Conservation (phyloP, 2,113 vertebrate genomes). For the Gallinago media region DNA sequence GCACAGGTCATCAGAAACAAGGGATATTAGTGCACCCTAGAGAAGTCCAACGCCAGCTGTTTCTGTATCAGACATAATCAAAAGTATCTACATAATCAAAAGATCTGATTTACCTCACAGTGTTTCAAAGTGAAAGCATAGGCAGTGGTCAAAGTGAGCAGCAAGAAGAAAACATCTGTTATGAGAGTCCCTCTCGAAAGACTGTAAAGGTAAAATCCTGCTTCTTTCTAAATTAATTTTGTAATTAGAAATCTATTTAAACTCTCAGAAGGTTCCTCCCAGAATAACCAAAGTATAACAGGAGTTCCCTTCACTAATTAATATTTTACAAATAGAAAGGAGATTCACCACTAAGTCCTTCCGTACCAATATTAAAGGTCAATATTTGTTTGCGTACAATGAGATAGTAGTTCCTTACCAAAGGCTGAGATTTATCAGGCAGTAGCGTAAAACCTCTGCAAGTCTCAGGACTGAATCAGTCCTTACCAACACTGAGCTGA, state of each 20-base stretch:
- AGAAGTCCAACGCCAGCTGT: neutral
- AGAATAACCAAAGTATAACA: neutral
- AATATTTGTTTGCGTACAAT: neutral
- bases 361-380: neutral
- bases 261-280: neutral
- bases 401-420: neutral
- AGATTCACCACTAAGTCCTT: neutral
- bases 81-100: neutral
- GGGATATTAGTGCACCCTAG: neutral
- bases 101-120: neutral
- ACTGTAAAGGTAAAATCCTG: neutral
- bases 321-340: neutral
- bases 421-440: neutral
- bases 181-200: neutral
- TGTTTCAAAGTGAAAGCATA: neutral
- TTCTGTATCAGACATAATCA: neutral
- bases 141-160: neutral
- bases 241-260: neutral
- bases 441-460: neutral
- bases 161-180: slow-evolving; percentile 22
- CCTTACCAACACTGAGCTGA: neutral
- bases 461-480: neutral
- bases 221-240: slow-evolving; percentile 37
- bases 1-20: neutral
- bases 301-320: slow-evolving; percentile 21